phyloP scores from a whole-genome alignment of 2,888 invertebrate species.

The Tipula confusa region DNA sequence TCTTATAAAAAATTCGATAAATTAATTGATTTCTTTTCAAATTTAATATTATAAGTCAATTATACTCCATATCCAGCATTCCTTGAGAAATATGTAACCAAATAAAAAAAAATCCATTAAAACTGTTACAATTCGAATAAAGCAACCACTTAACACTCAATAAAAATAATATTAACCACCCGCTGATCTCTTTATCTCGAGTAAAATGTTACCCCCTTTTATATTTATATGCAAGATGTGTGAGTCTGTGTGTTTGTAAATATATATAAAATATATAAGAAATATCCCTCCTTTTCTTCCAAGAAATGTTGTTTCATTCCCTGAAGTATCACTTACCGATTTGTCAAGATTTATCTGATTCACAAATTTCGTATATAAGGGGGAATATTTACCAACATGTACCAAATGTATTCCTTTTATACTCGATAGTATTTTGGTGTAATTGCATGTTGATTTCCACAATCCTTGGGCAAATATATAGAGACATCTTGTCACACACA shows the following conservation, averaged over 20 bases:
- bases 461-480: not conserved
- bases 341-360: conserved; percentile 25
- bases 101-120: not conserved
- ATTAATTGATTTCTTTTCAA: not conserved
- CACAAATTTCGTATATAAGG: not conserved
- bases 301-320: conserved; percentile 3
- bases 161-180: conserved; percentile 25
- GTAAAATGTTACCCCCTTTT: not conserved
- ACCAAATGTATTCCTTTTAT: not conserved
- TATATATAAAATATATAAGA: no score
- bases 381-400: not conserved
- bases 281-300: not conserved
- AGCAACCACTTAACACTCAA: conserved; percentile 25
- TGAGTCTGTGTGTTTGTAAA: no score
- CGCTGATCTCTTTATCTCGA: not conserved
- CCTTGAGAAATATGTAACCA: not conserved
- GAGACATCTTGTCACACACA: not conserved
- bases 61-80: conserved; percentile 12
- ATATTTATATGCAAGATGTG: not conserved
- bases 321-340: conserved; percentile 25
- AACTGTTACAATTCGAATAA: not conserved
- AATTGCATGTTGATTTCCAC: not conserved
- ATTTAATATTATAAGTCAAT: not conserved
- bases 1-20: not conserved
- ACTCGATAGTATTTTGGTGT: not conserved